Percentiles rank a stretch among this genome's conserved stretches.
Evolutionary conservation across 2,888 invertebrate genomes (phyloP).

Genomic region (Heliconius ismenius): DNA sequence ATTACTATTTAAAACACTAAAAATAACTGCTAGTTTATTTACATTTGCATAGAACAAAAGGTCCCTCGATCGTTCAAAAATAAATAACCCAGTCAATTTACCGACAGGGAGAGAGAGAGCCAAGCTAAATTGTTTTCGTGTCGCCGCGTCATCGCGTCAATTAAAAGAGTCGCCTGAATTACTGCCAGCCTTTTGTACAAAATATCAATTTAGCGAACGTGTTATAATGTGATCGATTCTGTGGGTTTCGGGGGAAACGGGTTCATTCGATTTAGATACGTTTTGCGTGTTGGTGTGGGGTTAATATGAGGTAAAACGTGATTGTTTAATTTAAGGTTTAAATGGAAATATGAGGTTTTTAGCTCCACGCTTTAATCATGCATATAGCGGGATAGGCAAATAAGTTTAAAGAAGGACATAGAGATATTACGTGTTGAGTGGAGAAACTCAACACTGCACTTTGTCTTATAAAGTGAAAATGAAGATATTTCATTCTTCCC

Average conservation of each 20-base stretch:
- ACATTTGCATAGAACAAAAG: slow-evolving; percentile 37
- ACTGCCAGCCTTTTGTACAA: slow-evolving; percentile 35
- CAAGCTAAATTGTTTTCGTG: slow-evolving; percentile 50
- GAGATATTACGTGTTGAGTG: too few relatives aligned
- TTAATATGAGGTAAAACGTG: neutral
- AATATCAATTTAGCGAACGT: slow-evolving; percentile 33
- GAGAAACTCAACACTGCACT: too few relatives aligned
- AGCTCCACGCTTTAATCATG: neutral
- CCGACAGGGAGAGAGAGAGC: slow-evolving; percentile 50
- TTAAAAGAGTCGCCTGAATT: slow-evolving; percentile 59
- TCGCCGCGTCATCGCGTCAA: slow-evolving; percentile 60
- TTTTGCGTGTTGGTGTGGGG: neutral
- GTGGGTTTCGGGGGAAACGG: neutral
- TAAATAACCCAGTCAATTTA: slow-evolving; percentile 66
- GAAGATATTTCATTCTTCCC: neutral
- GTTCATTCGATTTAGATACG: neutral
- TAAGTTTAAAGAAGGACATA: neutral
- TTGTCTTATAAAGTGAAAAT: neutral
- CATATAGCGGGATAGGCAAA: neutral
- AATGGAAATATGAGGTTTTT: neutral
- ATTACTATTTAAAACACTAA: neutral
- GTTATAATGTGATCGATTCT: slow-evolving; percentile 31
- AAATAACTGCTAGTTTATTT: slow-evolving; percentile 27
- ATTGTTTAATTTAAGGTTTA: neutral
- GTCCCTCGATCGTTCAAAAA: slow-evolving; percentile 46